phyloP scores from a whole-genome alignment of 2,888 invertebrate genomes.

The Lumbricus terrestris region DNA sequence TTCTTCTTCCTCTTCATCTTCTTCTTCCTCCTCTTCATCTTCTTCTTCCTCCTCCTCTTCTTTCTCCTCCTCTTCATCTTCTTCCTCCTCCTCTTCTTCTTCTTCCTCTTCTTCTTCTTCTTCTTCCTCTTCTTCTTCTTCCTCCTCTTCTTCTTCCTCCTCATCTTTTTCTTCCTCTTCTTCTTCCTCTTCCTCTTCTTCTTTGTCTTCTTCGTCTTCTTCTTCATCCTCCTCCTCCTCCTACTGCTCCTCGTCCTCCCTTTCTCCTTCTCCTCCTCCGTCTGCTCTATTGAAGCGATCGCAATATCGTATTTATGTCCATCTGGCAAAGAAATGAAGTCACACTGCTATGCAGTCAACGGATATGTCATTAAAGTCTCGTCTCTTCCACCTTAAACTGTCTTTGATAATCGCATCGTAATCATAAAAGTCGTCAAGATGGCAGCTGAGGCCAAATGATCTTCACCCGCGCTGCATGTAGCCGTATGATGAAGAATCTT shows the following conservation, averaged over 20 bases:
- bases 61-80: neutral
- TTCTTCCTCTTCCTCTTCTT: no score
- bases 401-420: neutral
- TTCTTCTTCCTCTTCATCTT: neutral
- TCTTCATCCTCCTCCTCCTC: no score
- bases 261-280: no score
- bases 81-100: neutral
- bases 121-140: neutral
- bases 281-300: no score
- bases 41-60: no score
- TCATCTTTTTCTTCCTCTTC: no score
- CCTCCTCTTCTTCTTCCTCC: neutral
- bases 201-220: no score
- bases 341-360: neutral
- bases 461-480: neutral
- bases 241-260: no score
- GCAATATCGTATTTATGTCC: neutral
- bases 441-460: no score
- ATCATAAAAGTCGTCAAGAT: neutral
- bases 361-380: neutral
- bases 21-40: neutral
- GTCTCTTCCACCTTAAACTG: neutral
- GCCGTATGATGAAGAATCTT: neutral
- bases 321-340: neutral
- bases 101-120: no score